These are phyloP conservation scores for Lepidocyrtoides sp. DNA, from an alignment of 2,888 invertebrate genomes.

Conservation along the genomic window DNA sequence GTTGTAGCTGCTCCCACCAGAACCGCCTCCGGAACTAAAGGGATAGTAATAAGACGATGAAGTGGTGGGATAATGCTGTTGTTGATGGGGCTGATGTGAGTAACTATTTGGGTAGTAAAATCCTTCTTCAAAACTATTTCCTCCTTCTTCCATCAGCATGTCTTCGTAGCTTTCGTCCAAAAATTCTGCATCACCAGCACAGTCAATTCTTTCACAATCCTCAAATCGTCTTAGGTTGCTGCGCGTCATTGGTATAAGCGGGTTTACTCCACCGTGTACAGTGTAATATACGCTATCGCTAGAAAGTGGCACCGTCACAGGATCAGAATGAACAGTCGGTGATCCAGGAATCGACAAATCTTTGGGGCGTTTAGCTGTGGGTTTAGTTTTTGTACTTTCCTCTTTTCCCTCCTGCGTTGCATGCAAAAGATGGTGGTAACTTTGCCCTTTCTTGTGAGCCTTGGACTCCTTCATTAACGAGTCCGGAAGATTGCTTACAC, in stretches of 20 bases:
- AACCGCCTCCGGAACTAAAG: constrained; percentile 30
- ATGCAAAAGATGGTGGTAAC: background rate
- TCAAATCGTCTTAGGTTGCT: constrained; percentile 50
- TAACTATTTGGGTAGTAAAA: constrained; percentile 29
- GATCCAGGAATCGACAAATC: constrained; percentile 39
- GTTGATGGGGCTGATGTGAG: background rate
- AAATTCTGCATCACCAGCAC: constrained; percentile 65
- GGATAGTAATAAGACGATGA: constrained; percentile 54
- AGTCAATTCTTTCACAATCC: constrained; percentile 46
- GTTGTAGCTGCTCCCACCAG: constrained; percentile 60
- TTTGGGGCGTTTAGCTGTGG: constrained; percentile 35
- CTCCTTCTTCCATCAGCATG: constrained; percentile 70
- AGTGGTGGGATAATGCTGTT: background rate
- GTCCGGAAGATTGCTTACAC: constrained; percentile 81
- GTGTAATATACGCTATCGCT: constrained; percentile 77
- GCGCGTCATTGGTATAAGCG: constrained; percentile 2
- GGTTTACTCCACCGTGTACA: constrained; percentile 69
- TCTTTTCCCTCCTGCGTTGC: background rate
- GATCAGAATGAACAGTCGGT: constrained; percentile 25
- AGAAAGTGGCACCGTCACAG: constrained; percentile 5
- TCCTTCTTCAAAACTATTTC: constrained; percentile 64
- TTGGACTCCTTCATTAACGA: constrained; percentile 74
- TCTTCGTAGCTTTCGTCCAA: constrained; percentile 75
- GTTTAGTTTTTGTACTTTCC: background rate
- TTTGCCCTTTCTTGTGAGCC: constrained; percentile 30